Evolutionary conservation across 2,797 vertebrate genomes (phyloP), one percentile per base, ranked within the genome.

Genomic region (Cottoperca gobio): DNA sequence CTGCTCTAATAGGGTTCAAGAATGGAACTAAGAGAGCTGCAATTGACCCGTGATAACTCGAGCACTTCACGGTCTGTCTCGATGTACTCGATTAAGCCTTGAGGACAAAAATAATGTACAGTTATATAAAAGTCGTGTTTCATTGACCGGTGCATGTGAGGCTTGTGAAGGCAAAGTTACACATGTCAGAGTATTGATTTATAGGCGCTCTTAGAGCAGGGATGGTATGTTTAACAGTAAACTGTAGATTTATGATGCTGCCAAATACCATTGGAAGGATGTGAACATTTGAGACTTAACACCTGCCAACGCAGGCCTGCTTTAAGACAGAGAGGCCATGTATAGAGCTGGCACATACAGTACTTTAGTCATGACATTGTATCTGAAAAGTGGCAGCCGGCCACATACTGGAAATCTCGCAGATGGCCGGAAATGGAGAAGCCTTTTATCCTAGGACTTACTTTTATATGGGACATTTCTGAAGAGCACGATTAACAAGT

Each of bases 231-330:
- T 81, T 54, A 76, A 86, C 73, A 70, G 70, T 67, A 81, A 84
- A 86, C 39, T 57, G 39, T 2, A 78, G 84, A 90, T 89, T 89
- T 91, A 91, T 45, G 78, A 75, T 10, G 62, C 78, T 75, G 81
- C 68, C 77, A 80, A 68, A 82, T 43, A 70, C 39, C 28, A 28
- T 5, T 46, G 84, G 62, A 78, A 2, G 55, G 81, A 87, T 59
- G 79, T 57, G 82, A 86, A 82, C 86, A 73, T 78, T 76, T 65
- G 85, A 91, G 70, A 78, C 66, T 58, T 42, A 67, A 73, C 91
- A 89, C 83, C 84, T 89, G 88, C 73, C 48, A 23, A 57, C 5
- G 63, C 48, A 45, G 37, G 63, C 45, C 70, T 48, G 78, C 43
- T 75, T 70, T 64, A 68, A 71, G 31, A 62, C 39, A 8, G 11